Evolutionary conservation across 2,888 invertebrate genomes (phyloP).

Genomic region (Drosophila lacicola): DNA sequence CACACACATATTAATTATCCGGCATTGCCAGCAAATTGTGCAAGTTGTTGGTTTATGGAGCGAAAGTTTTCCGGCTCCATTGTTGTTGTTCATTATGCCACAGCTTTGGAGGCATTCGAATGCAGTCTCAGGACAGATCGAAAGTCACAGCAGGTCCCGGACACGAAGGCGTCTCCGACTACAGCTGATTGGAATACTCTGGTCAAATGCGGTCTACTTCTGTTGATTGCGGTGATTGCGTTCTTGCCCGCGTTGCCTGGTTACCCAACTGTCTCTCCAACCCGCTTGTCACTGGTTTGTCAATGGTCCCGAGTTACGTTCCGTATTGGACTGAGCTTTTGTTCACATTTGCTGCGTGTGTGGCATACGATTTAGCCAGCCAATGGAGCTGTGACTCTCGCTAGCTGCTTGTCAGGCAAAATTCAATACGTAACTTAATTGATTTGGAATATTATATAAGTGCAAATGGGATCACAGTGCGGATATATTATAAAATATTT

Average conservation of each 20-base stretch:
- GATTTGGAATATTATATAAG: conserved; percentile 57
- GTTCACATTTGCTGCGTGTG: conserved; percentile 15
- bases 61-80: conserved; percentile 23
- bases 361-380: conserved; percentile 29
- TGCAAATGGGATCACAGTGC: conserved; percentile 18
- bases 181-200: conserved; percentile 39
- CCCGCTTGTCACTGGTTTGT: conserved; percentile 35
- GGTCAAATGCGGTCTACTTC: conserved; percentile 25
- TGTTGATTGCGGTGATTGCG: conserved; percentile 29
- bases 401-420: conserved; percentile 25
- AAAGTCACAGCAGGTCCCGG: conserved; percentile 14
- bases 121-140: conserved; percentile 13
- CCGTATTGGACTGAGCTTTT: conserved; percentile 11
- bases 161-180: not conserved
- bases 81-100: conserved; percentile 37
- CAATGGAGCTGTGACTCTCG: conserved; percentile 36
- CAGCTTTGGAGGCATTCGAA: conserved; percentile 34
- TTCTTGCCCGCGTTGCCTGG: conserved; percentile 16
- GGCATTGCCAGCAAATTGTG: conserved; percentile 38
- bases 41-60: conserved; percentile 32
- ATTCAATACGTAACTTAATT: conserved; percentile 60
- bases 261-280: not conserved
- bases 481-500: conserved; percentile 3
- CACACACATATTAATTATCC: conserved; percentile 52
- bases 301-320: conserved; percentile 33